phyloP scores from a whole-genome alignment of 2,113 vertebrate species.

The Eidolon helvum region DNA sequence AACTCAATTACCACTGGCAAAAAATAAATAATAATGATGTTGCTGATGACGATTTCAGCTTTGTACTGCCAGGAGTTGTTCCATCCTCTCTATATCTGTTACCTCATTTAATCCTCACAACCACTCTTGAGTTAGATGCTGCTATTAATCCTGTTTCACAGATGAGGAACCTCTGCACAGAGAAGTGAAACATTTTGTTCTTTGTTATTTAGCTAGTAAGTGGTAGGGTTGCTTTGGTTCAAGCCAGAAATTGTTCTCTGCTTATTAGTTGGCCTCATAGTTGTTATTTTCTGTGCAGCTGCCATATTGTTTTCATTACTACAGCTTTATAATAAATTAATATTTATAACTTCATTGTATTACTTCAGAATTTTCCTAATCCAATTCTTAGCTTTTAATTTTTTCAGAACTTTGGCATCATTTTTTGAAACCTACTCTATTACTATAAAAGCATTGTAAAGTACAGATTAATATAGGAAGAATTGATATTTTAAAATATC shows the following conservation, averaged over 20 bases:
- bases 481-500: conserved; percentile 19
- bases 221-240: not conserved
- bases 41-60: not conserved
- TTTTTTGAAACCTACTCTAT: not conserved
- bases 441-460: not conserved
- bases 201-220: not conserved
- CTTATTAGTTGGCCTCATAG: not conserved
- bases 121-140: not conserved
- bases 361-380: not conserved
- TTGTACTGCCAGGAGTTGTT: not conserved
- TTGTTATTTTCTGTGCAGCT: not conserved
- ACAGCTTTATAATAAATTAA: not conserved
- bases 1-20: not conserved
- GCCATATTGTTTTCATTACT: not conserved
- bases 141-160: not conserved
- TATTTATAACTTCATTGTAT: conserved; percentile 3
- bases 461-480: not conserved
- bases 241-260: not conserved
- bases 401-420: conserved; percentile 6
- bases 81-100: not conserved
- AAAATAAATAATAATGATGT: not conserved
- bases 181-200: not conserved
- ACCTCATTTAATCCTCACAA: not conserved
- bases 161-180: not conserved
- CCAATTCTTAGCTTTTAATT: not conserved